Conservation (phyloP, 2,797 vertebrate genomes). For the Salmo trutta region DNA sequence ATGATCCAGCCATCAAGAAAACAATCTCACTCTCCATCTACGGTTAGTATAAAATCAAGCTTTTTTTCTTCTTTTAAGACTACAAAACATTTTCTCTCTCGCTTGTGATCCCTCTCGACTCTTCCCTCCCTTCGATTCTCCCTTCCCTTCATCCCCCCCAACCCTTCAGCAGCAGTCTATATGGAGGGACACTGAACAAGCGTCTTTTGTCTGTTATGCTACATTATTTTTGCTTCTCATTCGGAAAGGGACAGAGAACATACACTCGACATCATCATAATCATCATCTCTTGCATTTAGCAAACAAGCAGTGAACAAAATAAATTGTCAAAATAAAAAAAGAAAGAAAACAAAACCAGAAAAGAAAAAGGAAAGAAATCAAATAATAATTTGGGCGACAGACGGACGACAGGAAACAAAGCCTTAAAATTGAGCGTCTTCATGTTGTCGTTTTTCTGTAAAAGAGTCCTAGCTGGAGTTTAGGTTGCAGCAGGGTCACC, state of each 20-base stretch:
- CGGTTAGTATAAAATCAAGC: constrained; percentile 54
- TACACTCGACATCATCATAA: constrained; percentile 28
- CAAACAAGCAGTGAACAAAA: constrained; percentile 50
- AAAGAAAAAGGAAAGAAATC: constrained; percentile 24
- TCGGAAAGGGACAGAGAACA: constrained; percentile 45
- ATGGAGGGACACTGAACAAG: constrained; percentile 60
- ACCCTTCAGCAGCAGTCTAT: constrained; percentile 70
- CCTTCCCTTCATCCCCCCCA: constrained; percentile 21
- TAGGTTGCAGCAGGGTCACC: constrained; percentile 80
- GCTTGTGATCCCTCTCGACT: constrained; percentile 31
- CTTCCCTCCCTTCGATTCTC: background rate
- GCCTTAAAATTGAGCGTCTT: constrained; percentile 3
- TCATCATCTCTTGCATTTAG: constrained; percentile 50
- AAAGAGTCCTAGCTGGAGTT: too few relatives aligned
- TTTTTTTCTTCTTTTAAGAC: constrained; percentile 46
- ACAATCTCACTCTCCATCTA: constrained; percentile 14
- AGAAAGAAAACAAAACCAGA: background rate
- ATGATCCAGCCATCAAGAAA: constrained; percentile 23
- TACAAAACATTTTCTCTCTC: constrained; percentile 42
- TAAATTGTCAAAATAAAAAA: background rate
- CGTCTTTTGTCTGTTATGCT: constrained; percentile 69
- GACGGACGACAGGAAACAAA: constrained; percentile 6
- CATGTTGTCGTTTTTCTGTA: constrained; percentile 30
- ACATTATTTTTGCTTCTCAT: constrained; percentile 71
- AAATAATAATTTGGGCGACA: constrained; percentile 20